phyloP scores from a whole-genome alignment of 2,113 vertebrate species.

The Crypturellus undulatus region DNA sequence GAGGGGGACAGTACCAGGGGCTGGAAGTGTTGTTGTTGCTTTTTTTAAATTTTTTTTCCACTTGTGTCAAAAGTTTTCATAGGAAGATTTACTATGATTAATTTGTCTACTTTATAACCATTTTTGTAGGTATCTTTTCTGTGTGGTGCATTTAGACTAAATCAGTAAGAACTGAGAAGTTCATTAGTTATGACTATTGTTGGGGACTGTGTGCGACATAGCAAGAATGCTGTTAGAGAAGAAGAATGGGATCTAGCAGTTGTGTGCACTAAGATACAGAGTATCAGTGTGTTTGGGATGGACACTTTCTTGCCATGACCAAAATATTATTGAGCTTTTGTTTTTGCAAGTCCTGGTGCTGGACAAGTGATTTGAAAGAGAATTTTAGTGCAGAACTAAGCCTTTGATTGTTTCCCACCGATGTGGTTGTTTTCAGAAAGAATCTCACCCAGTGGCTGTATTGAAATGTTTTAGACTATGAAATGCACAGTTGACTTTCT shows the following conservation, averaged over 20 bases:
- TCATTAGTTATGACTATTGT: not conserved
- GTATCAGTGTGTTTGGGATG: not conserved
- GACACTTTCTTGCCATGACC: not conserved
- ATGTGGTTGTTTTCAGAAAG: not conserved
- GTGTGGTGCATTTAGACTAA: not conserved
- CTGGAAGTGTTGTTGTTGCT: not conserved
- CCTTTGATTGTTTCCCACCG: not conserved
- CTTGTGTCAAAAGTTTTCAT: not conserved
- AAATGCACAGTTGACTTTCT: not conserved
- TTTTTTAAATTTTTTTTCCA: not conserved
- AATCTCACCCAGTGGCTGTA: not conserved
- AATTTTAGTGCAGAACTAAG: not conserved
- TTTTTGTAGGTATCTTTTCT: not conserved
- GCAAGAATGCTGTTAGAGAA: not conserved
- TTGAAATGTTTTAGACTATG: not conserved
- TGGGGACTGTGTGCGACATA: not conserved
- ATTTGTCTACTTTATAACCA: not conserved
- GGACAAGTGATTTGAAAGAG: not conserved
- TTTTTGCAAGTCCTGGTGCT: not conserved
- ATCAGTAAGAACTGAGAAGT: not conserved
- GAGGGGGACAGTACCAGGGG: too few species aligned
- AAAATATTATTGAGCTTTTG: not conserved
- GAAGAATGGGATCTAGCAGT: not conserved
- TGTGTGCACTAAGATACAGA: not conserved
- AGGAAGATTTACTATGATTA: not conserved